Evolutionary conservation across 2,888 invertebrate genomes (phyloP), one percentile per base, ranked within the genome.

Genomic region (Agrenia bidenticulata): DNA sequence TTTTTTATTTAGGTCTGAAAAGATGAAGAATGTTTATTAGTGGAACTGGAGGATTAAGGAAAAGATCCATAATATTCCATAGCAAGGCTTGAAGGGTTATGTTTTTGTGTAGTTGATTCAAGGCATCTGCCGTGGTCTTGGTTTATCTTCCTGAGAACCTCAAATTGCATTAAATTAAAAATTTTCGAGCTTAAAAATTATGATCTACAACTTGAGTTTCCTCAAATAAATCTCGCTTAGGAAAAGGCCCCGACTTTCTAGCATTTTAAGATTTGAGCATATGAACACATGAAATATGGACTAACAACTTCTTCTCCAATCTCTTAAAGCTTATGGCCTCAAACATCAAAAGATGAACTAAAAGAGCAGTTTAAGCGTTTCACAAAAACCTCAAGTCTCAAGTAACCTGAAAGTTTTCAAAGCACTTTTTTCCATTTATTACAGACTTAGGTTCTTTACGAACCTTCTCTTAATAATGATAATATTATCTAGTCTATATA

Each of bases 161-260:
- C 21, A 37, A 60, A 57, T 37, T 57, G 65, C 65, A 65, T 55
- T 61, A 64, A 64, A 64, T 64, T 60, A 64, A 60, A 64, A 64
- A 32, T 62, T 64, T 58, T 64, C 60, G 32, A 59, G 64, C 51
- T 60, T 64, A 64, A 61, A 62, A 64, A 54, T 45, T 37, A 65
- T 60, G 60, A 64, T 64, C 65, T 65, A 65, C 60, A 59, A 64
- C 54, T 60, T 27, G 45, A 65, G 42, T 50, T 65, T 54, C 45
- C 41, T 61, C 58, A 57, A 61, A 65, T 65, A 65, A 65, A 65
- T 65, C 65, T 61, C 49, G 55, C 65, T 64, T 60, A 61, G 37
- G 41, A 61, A 45, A 51, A 23, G 51, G 24, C 13, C 45, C 24
- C 51, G 51, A 19, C 51, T 45, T 45, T 45, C 32, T 32, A 11